These are phyloP conservation scores for Agrotis exclamationis DNA, from an alignment of 2,888 invertebrate genomes.

Conservation along the genomic window DNA sequence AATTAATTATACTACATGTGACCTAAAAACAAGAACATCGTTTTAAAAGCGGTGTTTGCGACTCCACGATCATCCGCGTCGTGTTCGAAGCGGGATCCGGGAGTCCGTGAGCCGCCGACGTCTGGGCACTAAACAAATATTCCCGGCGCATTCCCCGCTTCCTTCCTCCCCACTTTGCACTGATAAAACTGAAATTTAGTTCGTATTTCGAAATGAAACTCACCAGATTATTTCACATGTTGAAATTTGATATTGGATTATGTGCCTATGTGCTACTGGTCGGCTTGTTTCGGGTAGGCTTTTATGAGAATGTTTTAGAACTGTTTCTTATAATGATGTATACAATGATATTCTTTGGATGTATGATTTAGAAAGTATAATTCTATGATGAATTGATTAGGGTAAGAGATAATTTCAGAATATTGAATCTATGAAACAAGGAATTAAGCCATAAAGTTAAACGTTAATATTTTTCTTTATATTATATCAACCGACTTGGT, in stretches of 20 bases:
- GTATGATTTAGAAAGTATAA: no score
- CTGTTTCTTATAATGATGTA: not conserved
- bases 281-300: conserved; percentile 10
- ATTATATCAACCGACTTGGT: not conserved
- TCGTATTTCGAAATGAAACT: conserved; percentile 60
- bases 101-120: conserved; percentile 40
- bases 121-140: conserved; percentile 68
- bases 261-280: conserved; percentile 15
- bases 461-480: no score
- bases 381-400: not conserved
- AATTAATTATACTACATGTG: conserved; percentile 58
- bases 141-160: conserved; percentile 67
- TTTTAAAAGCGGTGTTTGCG: conserved; percentile 50
- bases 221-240: conserved; percentile 51
- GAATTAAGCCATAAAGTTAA: not conserved
- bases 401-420: not conserved
- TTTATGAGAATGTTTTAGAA: conserved; percentile 28
- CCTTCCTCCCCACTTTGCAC: conserved; percentile 71
- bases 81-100: conserved; percentile 38
- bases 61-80: conserved; percentile 40
- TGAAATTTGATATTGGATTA: conserved; percentile 41
- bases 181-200: conserved; percentile 72
- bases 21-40: conserved; percentile 55
- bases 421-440: not conserved
- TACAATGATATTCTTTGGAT: no score